These are phyloP conservation scores for Archips xylosteana DNA, from an alignment of 2,888 invertebrate genomes.

Conservation along the genomic window DNA sequence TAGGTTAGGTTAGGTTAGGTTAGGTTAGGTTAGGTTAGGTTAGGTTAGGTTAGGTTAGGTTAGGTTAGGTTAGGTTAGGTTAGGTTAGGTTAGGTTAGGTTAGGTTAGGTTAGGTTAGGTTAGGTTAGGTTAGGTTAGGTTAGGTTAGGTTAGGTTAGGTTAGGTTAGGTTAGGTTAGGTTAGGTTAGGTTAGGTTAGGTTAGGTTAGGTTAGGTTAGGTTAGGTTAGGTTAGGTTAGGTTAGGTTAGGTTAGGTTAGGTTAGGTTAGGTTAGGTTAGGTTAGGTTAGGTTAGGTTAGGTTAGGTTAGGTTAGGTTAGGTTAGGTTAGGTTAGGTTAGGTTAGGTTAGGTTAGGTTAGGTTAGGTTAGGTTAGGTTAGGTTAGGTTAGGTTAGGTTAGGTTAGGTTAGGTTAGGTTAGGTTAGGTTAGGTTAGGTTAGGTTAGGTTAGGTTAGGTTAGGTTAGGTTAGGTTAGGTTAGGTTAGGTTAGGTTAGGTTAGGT, in stretches of 20 bases:
- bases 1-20: slow-evolving; percentile 24
- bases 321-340: slow-evolving; percentile 32
- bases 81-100: slow-evolving; percentile 37
- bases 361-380: slow-evolving; percentile 40
- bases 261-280: slow-evolving; percentile 37
- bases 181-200: slow-evolving; percentile 41
- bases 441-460: slow-evolving; percentile 39
- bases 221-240: slow-evolving; percentile 43
- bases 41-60: slow-evolving; percentile 39
- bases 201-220: slow-evolving; percentile 42
- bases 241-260: slow-evolving; percentile 42
- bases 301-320: slow-evolving; percentile 21
- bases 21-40: slow-evolving; percentile 38
- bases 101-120: slow-evolving; percentile 33
- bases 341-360: slow-evolving; percentile 23
- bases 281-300: slow-evolving; percentile 17
- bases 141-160: slow-evolving; percentile 40
- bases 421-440: slow-evolving; percentile 43
- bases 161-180: slow-evolving; percentile 19
- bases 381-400: slow-evolving; percentile 39
- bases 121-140: slow-evolving; percentile 36
- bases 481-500: slow-evolving; percentile 28
- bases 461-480: slow-evolving; percentile 21
- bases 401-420: slow-evolving; percentile 43
- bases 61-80: slow-evolving; percentile 45